Evolutionary conservation across 2,113 vertebrate genomes (phyloP).

Genomic region (Hippocampus barbouri): DNA sequence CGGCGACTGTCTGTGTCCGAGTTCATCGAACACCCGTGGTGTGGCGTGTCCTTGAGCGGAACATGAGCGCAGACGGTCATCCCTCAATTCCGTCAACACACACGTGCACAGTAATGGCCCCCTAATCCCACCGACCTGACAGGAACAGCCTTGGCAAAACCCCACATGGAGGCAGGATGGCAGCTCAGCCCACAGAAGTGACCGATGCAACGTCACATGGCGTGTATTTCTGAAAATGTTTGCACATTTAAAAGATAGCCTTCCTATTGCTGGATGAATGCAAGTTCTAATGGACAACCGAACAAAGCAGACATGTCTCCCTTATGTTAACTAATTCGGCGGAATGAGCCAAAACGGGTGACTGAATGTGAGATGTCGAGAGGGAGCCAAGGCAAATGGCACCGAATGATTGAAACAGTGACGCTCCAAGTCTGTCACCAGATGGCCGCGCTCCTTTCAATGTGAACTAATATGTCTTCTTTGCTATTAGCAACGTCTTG

Average conservation of each 20-base stretch:
- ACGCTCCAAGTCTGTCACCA: slow-evolving; percentile 52
- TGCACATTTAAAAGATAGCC: not conserved
- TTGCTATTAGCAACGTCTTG: slow-evolving; percentile 46
- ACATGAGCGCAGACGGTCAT: slow-evolving; percentile 53
- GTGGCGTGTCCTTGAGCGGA: slow-evolving; percentile 61
- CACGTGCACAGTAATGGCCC: slow-evolving; percentile 20
- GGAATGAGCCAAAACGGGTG: slow-evolving; percentile 28
- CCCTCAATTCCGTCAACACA: slow-evolving; percentile 44
- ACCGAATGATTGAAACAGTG: slow-evolving; percentile 39
- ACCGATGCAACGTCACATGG: slow-evolving; percentile 2
- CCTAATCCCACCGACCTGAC: slow-evolving; percentile 33
- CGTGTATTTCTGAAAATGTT: not conserved
- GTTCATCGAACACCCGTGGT: slow-evolving; percentile 55
- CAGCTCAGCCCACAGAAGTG: slow-evolving; percentile 5
- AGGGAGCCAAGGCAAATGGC: slow-evolving; percentile 41
- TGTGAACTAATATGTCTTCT: slow-evolving; percentile 50
- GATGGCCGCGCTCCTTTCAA: slow-evolving; percentile 52
- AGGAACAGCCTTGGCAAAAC: slow-evolving; percentile 4
- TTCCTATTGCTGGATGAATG: slow-evolving; percentile 6
- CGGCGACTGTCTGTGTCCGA: slow-evolving; percentile 40
- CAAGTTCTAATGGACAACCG: slow-evolving; percentile 5
- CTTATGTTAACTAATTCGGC: slow-evolving; percentile 19
- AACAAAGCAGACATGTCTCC: slow-evolving; percentile 5
- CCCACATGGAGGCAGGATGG: not conserved
- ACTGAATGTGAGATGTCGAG: slow-evolving; percentile 37